phyloP scores from a whole-genome alignment of 2,113 vertebrate species.

The Python bivittatus region DNA sequence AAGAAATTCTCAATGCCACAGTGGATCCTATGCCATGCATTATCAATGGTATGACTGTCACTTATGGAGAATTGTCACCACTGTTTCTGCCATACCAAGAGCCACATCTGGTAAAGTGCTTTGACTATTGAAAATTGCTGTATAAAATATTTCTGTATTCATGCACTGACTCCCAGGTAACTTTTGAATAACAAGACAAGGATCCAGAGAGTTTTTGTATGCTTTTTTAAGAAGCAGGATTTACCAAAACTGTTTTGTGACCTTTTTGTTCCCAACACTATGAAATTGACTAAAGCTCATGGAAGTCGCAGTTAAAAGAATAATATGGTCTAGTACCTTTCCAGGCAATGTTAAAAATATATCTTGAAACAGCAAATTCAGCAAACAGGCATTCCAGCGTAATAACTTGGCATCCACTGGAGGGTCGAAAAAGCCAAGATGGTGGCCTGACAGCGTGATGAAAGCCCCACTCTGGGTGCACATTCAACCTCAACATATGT shows the following conservation, averaged over 20 bases:
- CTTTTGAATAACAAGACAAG: slow-evolving; percentile 18
- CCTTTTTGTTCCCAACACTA: neutral
- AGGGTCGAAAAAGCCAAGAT: too few species aligned
- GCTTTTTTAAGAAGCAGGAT: neutral
- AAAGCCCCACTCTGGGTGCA: neutral
- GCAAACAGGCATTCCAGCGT: neutral
- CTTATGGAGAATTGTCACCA: too few species aligned
- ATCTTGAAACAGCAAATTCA: neutral
- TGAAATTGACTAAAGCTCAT: neutral
- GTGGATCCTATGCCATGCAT: too few species aligned
- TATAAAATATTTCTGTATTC: neutral
- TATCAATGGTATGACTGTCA: too few species aligned
- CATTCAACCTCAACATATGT: neutral
- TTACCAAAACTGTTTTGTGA: neutral
- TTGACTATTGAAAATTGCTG: neutral
- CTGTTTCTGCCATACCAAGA: too few species aligned
- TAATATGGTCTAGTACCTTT: slow-evolving; percentile 9
- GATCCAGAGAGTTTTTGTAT: neutral
- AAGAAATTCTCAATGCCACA: too few species aligned
- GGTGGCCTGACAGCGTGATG: neutral
- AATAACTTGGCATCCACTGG: neutral
- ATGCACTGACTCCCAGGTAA: neutral
- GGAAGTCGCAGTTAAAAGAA: neutral
- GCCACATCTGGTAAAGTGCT: neutral
- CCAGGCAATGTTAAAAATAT: neutral